These are phyloP conservation scores for Amphiprion ocellaris DNA, from an alignment of 2,113 vertebrate species.

Conservation along the genomic window DNA sequence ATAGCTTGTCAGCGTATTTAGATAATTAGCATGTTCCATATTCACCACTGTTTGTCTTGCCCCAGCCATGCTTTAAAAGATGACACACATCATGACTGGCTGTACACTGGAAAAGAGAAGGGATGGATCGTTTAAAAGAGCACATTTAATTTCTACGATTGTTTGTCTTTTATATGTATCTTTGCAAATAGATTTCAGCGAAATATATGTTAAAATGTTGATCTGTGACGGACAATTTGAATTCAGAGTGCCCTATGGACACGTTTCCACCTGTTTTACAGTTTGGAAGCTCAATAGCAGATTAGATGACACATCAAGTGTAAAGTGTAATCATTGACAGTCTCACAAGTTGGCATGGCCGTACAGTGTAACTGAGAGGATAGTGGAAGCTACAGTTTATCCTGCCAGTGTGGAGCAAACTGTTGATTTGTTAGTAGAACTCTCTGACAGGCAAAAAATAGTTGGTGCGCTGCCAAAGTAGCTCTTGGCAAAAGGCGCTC, in stretches of 20 bases:
- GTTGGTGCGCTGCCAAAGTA: conserved; percentile 44
- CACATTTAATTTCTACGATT: too few relatives aligned
- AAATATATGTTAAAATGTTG: not conserved
- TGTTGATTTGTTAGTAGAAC: conserved; percentile 38
- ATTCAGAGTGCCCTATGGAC: not conserved
- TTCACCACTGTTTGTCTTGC: too few relatives aligned
- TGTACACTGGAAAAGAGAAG: too few relatives aligned
- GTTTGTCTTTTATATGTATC: too few relatives aligned
- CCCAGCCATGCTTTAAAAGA: too few relatives aligned
- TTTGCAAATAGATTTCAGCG: not conserved
- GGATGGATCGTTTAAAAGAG: too few relatives aligned
- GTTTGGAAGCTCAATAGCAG: not conserved
- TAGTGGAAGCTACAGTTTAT: not conserved
- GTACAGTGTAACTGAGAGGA: conserved; percentile 5
- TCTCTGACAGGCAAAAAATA: conserved; percentile 31
- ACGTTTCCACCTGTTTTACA: conserved; percentile 11
- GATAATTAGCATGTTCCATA: too few relatives aligned
- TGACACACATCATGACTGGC: too few relatives aligned
- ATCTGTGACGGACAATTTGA: not conserved
- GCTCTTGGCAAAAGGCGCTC: conserved; percentile 42
- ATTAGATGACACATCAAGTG: not conserved
- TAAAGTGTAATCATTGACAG: conserved; percentile 3
- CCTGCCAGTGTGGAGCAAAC: not conserved
- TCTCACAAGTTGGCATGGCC: conserved; percentile 7
- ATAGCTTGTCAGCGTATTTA: too few relatives aligned